A percentile compares a stretch with the other conserved stretches of the same genome.
phyloP scores from a whole-genome alignment of 2,113 vertebrate species.

The Pitta sordida region DNA sequence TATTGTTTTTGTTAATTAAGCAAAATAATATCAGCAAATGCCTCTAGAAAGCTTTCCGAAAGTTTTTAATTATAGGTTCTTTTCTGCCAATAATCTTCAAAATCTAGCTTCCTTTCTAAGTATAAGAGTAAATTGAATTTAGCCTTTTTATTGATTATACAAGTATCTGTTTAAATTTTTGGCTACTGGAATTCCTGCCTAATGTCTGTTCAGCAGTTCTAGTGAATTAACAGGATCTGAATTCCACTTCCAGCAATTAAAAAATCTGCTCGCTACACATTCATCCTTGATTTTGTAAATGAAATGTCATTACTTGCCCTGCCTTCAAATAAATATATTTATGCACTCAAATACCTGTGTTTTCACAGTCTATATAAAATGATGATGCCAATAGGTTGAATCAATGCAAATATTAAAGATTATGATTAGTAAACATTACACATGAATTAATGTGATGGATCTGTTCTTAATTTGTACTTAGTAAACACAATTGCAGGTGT shows the following conservation, averaged over 20 bases:
- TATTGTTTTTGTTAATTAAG: neutral
- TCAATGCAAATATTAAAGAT: neutral
- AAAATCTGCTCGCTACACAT: neutral
- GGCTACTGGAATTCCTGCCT: neutral
- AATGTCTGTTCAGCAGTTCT: neutral
- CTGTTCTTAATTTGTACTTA: neutral
- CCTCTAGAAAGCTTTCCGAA: neutral
- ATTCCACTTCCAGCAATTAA: neutral
- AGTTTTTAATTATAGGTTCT: neutral
- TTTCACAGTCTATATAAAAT: neutral
- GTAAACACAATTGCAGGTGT: neutral
- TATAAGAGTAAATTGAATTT: neutral
- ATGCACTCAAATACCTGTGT: neutral
- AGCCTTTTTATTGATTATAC: neutral
- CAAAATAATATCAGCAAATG: neutral
- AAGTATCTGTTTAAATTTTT: neutral
- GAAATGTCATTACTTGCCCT: neutral
- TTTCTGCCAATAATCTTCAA: neutral
- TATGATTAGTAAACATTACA: neutral
- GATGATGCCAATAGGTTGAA: neutral
- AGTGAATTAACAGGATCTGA: neutral
- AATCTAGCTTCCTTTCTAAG: neutral
- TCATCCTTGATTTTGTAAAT: neutral
- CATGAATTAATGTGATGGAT: fast-evolving
- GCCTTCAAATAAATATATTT: neutral